These are phyloP conservation scores for Metaphire vulgaris DNA, from an alignment of 1,140 invertebrate species.

Conservation along the genomic window DNA sequence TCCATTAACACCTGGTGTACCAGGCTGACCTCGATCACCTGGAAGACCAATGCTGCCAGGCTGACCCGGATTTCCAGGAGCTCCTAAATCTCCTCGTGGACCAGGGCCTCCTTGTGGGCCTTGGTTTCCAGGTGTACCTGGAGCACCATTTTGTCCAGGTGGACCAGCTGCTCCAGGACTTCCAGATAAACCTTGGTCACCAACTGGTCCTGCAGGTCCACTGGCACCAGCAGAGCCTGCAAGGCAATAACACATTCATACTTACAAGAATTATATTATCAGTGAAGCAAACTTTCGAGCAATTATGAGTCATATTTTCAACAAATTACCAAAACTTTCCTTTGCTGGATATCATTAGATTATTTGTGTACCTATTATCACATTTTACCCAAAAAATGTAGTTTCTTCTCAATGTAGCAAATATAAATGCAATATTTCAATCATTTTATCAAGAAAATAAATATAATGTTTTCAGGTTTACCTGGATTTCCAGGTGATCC, in stretches of 20 bases:
- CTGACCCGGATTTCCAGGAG: conserved; percentile 6
- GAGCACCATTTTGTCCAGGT: conserved; percentile 37
- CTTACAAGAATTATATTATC: no score
- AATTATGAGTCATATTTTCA: no score
- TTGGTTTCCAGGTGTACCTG: conserved; percentile 43
- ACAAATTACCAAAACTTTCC: no score
- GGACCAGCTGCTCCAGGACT: background rate
- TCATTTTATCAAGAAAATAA: no score
- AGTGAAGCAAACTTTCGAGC: no score
- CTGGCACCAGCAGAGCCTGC: background rate
- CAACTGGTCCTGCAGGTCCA: conserved; percentile 12
- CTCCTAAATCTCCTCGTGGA: conserved; percentile 58
- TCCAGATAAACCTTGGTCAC: conserved; percentile 7
- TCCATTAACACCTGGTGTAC: conserved; percentile 51
- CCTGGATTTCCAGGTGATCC: conserved; percentile 8
- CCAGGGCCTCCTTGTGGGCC: conserved; percentile 41
- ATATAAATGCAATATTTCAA: no score
- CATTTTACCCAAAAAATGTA: no score
- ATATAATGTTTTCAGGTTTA: no score
- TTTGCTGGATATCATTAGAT: no score
- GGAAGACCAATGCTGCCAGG: conserved; percentile 32
- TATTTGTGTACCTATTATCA: no score
- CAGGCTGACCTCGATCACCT: conserved; percentile 49
- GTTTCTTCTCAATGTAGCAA: no score
- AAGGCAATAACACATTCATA: background rate